phyloP scores from a whole-genome alignment of 2,797 vertebrate genomes.

The Monodelphis domestica region DNA sequence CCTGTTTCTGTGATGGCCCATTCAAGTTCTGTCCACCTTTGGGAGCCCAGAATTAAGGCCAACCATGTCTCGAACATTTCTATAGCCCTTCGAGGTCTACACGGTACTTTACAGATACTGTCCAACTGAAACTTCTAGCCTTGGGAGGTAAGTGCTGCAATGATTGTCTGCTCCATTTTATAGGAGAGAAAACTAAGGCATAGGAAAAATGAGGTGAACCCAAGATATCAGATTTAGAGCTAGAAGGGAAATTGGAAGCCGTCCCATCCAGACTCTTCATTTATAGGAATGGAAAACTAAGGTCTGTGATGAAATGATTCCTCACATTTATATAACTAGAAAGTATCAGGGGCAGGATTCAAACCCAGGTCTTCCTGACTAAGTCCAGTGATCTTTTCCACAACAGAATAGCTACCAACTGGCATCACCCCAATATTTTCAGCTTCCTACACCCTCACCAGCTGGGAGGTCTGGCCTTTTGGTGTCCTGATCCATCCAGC shows the following conservation, averaged over 20 bases:
- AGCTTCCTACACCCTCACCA: too few species aligned
- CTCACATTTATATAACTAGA: background rate
- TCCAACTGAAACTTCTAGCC: too few species aligned
- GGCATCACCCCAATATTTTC: too few species aligned
- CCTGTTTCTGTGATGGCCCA: background rate
- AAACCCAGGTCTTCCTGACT: background rate
- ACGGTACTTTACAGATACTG: background rate
- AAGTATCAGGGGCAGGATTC: background rate
- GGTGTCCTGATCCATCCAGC: too few species aligned
- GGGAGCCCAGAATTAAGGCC: background rate
- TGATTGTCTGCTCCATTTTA: background rate
- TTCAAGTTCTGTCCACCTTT: background rate
- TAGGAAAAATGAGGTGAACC: background rate
- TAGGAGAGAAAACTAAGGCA: background rate
- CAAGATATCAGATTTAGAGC: background rate
- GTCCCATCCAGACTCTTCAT: too few species aligned
- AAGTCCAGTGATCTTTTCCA: too few species aligned
- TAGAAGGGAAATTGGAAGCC: background rate
- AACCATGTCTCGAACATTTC: background rate
- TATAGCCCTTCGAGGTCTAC: background rate
- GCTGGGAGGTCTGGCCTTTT: too few species aligned
- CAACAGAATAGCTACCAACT: too few species aligned
- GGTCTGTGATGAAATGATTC: background rate
- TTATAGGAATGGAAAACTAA: too few species aligned
- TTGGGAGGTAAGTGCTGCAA: background rate